Base-by-base conservation (phyloP, 2,888 invertebrate species). In the Megamerina dolium region DNA sequence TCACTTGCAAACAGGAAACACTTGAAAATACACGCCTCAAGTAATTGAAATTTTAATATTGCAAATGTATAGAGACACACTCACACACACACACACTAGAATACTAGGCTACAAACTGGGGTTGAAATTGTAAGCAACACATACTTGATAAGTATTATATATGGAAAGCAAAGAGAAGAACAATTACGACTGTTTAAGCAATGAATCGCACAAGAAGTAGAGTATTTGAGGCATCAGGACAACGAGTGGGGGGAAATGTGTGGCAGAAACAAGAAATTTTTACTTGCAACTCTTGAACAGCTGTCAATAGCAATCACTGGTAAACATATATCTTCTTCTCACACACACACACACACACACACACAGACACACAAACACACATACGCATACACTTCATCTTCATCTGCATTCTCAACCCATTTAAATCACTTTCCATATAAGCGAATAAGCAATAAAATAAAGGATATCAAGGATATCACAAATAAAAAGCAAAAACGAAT, bases 271-370 rank as follows among this genome's bases (percentile, higher is more conserved):
- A 9, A 43, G 26, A 5, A 23, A 26, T 41, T 37, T 42, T 29
- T 9, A 21, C n/a, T n/a, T 18, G 37, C 45, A 29, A 37, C 45
- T 41, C 47, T 50, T 48, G 36, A 44, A 46, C 53, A 56, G 51
- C 55, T 57, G 57, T 57, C 54, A 56, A 54, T 56, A 49, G 47
- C 54, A 55, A 54, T 52, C 49, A 50, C 31, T 50, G 46, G 36
- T 42, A 36, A 31, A 23, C 6, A 23, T n/a, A n/a, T n/a, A n/a
- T n/a, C n/a, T n/a, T n/a, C n/a, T n/a, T n/a, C 32, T 34, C 13
- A 27, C 9, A 29, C 21, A 5, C 18, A 12, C 14, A 38, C 12
- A 10, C 6, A 23, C 12, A 12, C 18, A 23, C 16, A 18, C 5
- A 8, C 17, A 17, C 17, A 18, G 2, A 30, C 10, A 37, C 14